Evolutionary conservation across 2,113 vertebrate genomes (phyloP).

Genomic region (Blennius ocellaris): DNA sequence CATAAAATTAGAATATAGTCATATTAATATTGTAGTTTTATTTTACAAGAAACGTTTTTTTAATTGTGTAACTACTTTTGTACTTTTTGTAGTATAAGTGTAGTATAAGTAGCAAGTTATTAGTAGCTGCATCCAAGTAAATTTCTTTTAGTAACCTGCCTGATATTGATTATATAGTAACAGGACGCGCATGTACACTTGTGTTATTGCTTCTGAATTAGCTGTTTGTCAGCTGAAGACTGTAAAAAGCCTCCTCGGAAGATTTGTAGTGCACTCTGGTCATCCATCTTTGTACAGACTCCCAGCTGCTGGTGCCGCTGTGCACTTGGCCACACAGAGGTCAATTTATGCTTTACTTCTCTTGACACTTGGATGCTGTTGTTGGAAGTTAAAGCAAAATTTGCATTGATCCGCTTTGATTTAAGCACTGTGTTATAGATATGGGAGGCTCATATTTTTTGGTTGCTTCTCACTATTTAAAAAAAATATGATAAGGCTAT

Average conservation of each 20-base stretch:
- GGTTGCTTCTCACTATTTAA: not conserved
- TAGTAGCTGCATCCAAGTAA: no score
- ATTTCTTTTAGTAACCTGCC: no score
- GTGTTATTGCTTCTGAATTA: not conserved
- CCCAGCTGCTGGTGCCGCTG: conserved; percentile 22
- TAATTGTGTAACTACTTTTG: no score
- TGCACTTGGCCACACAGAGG: conserved; percentile 39
- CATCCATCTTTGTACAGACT: conserved; percentile 22
- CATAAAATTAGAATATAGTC: no score
- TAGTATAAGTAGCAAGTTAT: no score
- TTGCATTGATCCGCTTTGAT: conserved; percentile 33
- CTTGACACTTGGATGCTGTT: conserved; percentile 28
- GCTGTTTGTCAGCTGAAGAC: not conserved
- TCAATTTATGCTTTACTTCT: conserved; percentile 32
- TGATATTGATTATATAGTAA: no score
- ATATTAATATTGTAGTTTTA: no score
- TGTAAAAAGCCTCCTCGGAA: not conserved
- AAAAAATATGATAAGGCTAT: not conserved
- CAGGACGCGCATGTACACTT: not conserved
- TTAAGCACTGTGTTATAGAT: conserved; percentile 1
- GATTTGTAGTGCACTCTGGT: conserved; percentile 17
- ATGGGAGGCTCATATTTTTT: not conserved
- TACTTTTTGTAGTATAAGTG: no score
- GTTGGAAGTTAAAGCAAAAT: conserved; percentile 41
- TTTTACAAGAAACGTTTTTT: no score